phyloP scores from a whole-genome alignment of 2,888 invertebrate species.

The Chloromyia formosa region DNA sequence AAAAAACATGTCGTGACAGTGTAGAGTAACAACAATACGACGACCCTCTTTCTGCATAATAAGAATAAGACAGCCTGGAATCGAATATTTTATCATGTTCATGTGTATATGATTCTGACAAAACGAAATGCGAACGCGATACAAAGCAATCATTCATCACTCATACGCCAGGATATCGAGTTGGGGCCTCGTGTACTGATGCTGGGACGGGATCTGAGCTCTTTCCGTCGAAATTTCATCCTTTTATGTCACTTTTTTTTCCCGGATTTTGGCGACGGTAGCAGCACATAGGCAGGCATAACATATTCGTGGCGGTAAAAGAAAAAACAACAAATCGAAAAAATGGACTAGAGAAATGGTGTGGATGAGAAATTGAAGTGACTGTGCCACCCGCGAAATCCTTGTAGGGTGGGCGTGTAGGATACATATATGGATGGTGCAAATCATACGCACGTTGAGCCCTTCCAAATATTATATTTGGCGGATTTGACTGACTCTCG shows the following conservation, averaged over 20 bases:
- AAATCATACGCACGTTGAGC: constrained; percentile 31
- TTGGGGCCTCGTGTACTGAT: constrained; percentile 13
- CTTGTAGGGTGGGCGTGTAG: too few relatives aligned
- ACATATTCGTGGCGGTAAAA: constrained; percentile 23
- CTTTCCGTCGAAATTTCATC: constrained; percentile 42
- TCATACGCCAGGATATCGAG: constrained; percentile 31
- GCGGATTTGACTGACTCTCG: constrained; percentile 2
- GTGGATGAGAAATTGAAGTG: constrained; percentile 24
- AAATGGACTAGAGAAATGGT: not conserved
- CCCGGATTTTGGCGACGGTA: constrained; percentile 5
- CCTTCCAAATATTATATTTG: constrained; percentile 27
- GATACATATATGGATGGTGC: constrained; percentile 21
- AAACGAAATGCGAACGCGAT: constrained; percentile 48
- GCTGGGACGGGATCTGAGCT: constrained; percentile 9
- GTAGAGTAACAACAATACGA: constrained; percentile 26
- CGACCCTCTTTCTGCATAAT: constrained; percentile 45
- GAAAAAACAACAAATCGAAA: not conserved
- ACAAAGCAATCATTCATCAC: constrained; percentile 50
- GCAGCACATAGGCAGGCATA: constrained; percentile 14
- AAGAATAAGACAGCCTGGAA: constrained; percentile 45
- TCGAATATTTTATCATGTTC: constrained; percentile 50
- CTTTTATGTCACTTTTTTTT: constrained; percentile 44
- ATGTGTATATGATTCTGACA: constrained; percentile 50
- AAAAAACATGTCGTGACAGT: constrained; percentile 18
- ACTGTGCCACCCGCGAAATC: not conserved